These are phyloP conservation scores for Nesidiocoris tenuis DNA, from an alignment of 2,888 invertebrate species.

Conservation along the genomic window DNA sequence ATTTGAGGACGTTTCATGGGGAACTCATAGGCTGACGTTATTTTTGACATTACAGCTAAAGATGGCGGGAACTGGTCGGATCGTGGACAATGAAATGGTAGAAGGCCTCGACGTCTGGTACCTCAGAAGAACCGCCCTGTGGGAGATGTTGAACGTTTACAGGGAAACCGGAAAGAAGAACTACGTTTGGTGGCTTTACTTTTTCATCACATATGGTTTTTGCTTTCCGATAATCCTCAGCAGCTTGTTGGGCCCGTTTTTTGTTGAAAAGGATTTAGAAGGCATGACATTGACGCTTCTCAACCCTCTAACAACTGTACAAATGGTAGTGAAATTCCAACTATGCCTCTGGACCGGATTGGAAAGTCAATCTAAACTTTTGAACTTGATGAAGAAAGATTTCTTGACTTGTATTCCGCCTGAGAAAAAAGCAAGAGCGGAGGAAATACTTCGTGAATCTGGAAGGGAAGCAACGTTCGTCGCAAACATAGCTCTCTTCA, in stretches of 20 bases:
- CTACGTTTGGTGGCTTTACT: neutral
- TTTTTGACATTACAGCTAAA: no score
- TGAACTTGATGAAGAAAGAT: conserved; percentile 33
- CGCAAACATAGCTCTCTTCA: neutral
- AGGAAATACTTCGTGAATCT: neutral
- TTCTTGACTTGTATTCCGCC: conserved; percentile 17
- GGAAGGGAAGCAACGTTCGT: neutral
- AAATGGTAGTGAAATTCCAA: conserved; percentile 6
- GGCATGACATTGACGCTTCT: conserved; percentile 14
- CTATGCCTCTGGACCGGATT: conserved; percentile 19
- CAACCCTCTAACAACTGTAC: conserved; percentile 25
- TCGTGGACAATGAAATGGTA: conserved; percentile 8
- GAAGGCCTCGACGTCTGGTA: conserved; percentile 20
- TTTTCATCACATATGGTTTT: neutral
- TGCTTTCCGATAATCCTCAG: neutral
- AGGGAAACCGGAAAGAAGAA: conserved; percentile 3
- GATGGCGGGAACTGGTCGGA: conserved; percentile 5
- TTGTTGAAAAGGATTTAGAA: conserved; percentile 15
- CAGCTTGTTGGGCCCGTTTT: conserved; percentile 1
- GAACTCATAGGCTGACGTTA: no score
- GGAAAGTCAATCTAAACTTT: conserved; percentile 15
- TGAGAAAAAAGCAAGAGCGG: neutral
- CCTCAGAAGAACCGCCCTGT: conserved; percentile 10
- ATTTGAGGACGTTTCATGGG: no score
- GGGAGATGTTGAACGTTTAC: conserved; percentile 26